phyloP scores from a whole-genome alignment of 2,888 invertebrate species.

The Pseudococcus viburni region DNA sequence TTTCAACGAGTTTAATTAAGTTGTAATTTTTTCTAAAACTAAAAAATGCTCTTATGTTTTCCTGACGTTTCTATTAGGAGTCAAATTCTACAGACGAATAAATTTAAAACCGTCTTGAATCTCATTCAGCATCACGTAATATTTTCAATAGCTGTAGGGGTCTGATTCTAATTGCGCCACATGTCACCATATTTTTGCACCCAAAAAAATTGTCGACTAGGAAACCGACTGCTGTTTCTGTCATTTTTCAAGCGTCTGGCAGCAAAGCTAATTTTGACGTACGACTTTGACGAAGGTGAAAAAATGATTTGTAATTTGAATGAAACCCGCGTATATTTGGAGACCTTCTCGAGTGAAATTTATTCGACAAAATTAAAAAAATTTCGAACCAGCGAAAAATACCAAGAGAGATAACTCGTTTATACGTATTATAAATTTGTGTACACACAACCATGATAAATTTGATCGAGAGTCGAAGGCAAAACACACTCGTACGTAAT shows the following conservation, averaged over 20 bases:
- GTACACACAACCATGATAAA: neutral
- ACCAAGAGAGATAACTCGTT: neutral
- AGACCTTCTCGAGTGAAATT: neutral
- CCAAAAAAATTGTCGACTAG: neutral
- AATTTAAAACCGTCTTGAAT: neutral
- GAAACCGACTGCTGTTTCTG: neutral
- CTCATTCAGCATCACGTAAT: neutral
- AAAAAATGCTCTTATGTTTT: no score
- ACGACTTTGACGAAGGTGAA: slow-evolving; percentile 8
- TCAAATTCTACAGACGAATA: neutral
- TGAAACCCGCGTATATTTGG: neutral
- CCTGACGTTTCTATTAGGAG: no score
- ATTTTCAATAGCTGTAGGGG: neutral
- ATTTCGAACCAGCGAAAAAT: neutral
- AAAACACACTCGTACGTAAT: neutral
- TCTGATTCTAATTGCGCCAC: neutral
- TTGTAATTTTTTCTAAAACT: no score
- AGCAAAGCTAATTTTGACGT: neutral
- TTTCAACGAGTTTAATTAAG: no score
- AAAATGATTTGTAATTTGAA: neutral
- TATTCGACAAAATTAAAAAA: neutral
- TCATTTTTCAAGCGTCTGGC: neutral
- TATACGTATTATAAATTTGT: neutral
- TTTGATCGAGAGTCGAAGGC: neutral
- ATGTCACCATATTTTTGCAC: neutral